phyloP scores from a whole-genome alignment of 1,140 invertebrate genomes.

The Drosophila suzukii region DNA sequence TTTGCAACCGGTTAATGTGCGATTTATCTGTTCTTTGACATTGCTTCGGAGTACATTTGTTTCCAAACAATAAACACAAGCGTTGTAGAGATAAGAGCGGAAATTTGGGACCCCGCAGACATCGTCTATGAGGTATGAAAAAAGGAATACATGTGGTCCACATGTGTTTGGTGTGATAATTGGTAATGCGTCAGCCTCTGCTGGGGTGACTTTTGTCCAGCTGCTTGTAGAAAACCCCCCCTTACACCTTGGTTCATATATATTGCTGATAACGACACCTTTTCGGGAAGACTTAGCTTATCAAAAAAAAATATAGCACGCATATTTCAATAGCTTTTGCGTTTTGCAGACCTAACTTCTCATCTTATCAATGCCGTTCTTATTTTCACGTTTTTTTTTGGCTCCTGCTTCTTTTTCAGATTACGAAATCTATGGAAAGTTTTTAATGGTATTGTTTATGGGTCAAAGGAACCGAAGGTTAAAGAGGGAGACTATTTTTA shows the following conservation, averaged over 20 bases:
- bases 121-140: slow-evolving; percentile 1
- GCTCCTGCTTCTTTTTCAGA: slow-evolving; percentile 27
- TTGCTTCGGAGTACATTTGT: slow-evolving; percentile 19
- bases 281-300: slow-evolving; percentile 58
- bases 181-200: slow-evolving; percentile 43
- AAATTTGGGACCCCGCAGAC: slow-evolving; percentile 55
- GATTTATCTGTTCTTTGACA: slow-evolving; percentile 75
- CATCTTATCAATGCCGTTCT: slow-evolving; percentile 46
- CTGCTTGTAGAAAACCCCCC: slow-evolving; percentile 6
- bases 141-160: neutral
- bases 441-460: slow-evolving; percentile 42
- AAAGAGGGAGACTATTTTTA: neutral
- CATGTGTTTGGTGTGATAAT: slow-evolving; percentile 28
- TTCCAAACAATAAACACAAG: slow-evolving; percentile 38
- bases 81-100: slow-evolving; percentile 57
- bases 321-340: slow-evolving; percentile 25
- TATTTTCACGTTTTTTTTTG: slow-evolving; percentile 18
- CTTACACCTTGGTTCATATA: neutral
- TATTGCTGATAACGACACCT: slow-evolving; percentile 36
- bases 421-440: slow-evolving; percentile 69
- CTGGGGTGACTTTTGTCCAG: slow-evolving; percentile 43
- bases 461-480: slow-evolving; percentile 46
- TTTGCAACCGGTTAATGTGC: slow-evolving; percentile 68
- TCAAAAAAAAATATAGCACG: slow-evolving; percentile 25
- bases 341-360: slow-evolving; percentile 33